These are phyloP conservation scores for Bimastos eiseni DNA, from an alignment of 2,888 invertebrate species.

Conservation along the genomic window DNA sequence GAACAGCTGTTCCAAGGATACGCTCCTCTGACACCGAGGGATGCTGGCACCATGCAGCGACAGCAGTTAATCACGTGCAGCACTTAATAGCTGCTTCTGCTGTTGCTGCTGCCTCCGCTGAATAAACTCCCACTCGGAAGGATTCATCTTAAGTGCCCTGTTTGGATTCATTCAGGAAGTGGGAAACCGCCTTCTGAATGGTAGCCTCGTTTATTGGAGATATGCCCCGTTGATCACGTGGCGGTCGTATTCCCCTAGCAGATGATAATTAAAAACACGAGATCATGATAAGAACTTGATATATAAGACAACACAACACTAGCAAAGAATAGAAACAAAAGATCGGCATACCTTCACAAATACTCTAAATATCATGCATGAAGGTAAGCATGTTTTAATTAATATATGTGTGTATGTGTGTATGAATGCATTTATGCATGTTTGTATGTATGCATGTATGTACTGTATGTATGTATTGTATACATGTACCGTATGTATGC, in stretches of 20 bases:
- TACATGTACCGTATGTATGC: too few relatives aligned
- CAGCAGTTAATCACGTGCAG: background rate
- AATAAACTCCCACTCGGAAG: background rate
- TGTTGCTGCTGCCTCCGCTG: background rate
- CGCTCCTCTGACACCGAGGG: background rate
- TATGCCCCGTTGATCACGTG: background rate
- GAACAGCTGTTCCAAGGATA: background rate
- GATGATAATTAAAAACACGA: background rate
- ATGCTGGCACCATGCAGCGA: background rate
- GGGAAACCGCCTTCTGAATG: background rate
- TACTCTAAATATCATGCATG: too few relatives aligned
- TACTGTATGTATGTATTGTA: too few relatives aligned
- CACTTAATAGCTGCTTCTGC: slow-evolving; percentile 3
- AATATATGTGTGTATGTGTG: too few relatives aligned
- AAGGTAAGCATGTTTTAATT: too few relatives aligned
- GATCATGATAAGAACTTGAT: background rate
- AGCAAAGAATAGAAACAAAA: background rate
- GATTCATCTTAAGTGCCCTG: too few relatives aligned
- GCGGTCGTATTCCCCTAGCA: background rate
- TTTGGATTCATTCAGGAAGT: background rate
- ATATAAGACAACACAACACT: background rate
- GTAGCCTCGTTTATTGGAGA: background rate
- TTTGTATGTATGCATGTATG: too few relatives aligned
- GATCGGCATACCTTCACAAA: too few relatives aligned
- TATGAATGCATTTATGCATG: too few relatives aligned